A percentile compares a stretch with the other conserved stretches of the same genome.
phyloP scores from a whole-genome alignment of 2,113 vertebrate species.

The Elephantulus edwardii region DNA sequence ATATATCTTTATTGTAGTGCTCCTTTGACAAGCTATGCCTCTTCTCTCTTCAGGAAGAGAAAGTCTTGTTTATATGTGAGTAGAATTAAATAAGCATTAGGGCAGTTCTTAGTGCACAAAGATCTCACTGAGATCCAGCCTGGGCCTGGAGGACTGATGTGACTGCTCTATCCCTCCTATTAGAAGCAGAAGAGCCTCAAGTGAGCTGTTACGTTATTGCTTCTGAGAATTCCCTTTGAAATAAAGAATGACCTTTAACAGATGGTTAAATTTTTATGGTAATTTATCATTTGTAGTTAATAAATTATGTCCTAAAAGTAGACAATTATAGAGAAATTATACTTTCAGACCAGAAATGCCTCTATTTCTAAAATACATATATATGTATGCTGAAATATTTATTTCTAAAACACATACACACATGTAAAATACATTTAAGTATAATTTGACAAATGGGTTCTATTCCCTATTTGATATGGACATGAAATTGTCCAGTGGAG shows the following conservation, averaged over 20 bases:
- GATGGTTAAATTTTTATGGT: slow-evolving; percentile 33
- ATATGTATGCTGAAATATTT: too few species aligned
- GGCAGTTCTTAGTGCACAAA: slow-evolving; percentile 53
- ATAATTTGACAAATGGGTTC: background rate
- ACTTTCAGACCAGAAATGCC: slow-evolving; percentile 40
- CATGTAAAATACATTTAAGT: background rate
- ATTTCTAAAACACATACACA: too few species aligned
- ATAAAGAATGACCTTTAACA: slow-evolving; percentile 21
- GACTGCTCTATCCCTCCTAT: background rate
- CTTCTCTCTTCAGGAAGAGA: slow-evolving; percentile 58
- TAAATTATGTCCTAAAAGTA: slow-evolving; percentile 44
- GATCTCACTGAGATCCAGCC: slow-evolving; percentile 66
- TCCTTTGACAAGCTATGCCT: background rate
- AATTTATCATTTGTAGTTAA: slow-evolving; percentile 61
- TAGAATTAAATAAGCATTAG: slow-evolving; percentile 81
- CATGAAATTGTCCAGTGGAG: slow-evolving; percentile 2
- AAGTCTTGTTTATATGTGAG: slow-evolving; percentile 75
- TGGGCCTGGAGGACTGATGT: slow-evolving; percentile 67
- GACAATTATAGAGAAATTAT: slow-evolving; percentile 29
- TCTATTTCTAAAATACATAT: slow-evolving; percentile 34
- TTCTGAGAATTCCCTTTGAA: slow-evolving; percentile 11
- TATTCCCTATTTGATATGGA: background rate
- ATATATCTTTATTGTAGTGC: background rate
- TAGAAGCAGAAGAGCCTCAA: background rate
- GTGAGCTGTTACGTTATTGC: background rate